Evolutionary conservation across 1,140 invertebrate genomes (phyloP).

Genomic region (Gryllus bimaculatus): DNA sequence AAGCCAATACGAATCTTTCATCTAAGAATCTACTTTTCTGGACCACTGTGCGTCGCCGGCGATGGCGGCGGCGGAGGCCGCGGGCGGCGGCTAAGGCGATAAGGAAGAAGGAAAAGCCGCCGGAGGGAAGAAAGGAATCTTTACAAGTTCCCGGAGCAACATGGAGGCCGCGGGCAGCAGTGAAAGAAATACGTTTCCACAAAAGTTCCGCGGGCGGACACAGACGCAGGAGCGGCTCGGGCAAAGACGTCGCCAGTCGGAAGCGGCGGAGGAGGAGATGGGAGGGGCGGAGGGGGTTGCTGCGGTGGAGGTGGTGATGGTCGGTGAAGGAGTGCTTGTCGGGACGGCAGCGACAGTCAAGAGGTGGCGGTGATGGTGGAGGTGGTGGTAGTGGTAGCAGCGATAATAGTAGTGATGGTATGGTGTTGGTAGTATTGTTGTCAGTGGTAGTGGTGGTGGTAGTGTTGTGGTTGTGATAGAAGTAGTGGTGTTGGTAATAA

Average conservation of each 20-base stretch:
- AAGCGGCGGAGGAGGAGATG: not conserved
- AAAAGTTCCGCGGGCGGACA: not conserved
- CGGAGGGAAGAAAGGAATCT: not conserved
- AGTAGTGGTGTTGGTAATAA: too few species aligned
- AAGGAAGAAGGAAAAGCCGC: not conserved
- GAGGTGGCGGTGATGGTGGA: too few species aligned
- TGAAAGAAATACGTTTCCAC: not conserved
- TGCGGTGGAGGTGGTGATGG: not conserved
- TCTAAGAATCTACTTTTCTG: too few species aligned
- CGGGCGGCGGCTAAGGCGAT: not conserved
- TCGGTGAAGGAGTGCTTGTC: too few species aligned
- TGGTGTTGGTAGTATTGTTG: too few species aligned
- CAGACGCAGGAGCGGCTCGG: not conserved
- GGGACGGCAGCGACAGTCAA: too few species aligned
- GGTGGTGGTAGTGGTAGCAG: too few species aligned
- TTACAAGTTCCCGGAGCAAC: conserved; percentile 3
- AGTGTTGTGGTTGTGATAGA: too few species aligned
- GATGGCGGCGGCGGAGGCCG: not conserved
- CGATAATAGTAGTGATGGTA: too few species aligned
- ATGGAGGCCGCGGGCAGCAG: not conserved
- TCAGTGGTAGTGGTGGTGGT: too few species aligned
- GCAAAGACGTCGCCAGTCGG: not conserved
- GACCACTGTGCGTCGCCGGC: too few species aligned
- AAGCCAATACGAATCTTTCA: too few species aligned
- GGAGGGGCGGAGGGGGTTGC: not conserved